A percentile compares a stretch with the other conserved stretches of the same genome.
phyloP scores from a whole-genome alignment of 1,140 invertebrate species.

The Dendroctonus ponderosae region DNA sequence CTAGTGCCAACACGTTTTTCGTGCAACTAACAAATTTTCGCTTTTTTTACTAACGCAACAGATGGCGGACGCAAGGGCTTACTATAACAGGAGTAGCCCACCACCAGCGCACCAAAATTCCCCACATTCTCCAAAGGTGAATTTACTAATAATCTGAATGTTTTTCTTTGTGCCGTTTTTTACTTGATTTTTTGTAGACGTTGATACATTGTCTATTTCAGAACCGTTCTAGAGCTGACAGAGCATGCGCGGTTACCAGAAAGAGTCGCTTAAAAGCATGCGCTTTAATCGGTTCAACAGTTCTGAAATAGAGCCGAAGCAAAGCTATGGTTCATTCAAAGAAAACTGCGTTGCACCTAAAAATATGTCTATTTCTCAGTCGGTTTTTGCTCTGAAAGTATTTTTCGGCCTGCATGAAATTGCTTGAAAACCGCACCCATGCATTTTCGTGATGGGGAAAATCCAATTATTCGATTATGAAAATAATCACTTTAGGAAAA shows the following conservation, averaged over 20 bases:
- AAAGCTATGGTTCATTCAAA: no score
- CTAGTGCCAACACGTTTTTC: constrained; percentile 3
- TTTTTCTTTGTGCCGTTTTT: constrained; percentile 9
- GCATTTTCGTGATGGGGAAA: no score
- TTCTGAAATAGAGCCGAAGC: no score
- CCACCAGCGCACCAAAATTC: constrained; percentile 80
- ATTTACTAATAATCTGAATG: constrained; percentile 7
- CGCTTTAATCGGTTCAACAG: no score
- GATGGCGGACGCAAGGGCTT: constrained; percentile 53
- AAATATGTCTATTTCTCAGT: no score
- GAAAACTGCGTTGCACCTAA: no score
- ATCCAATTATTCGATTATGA: no score
- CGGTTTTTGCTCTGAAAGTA: no score
- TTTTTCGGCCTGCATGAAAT: no score
- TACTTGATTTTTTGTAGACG: background rate
- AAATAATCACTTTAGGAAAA: no score
- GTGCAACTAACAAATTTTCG: constrained; percentile 29
- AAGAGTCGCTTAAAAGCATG: background rate
- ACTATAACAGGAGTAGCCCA: constrained; percentile 58
- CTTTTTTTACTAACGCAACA: constrained; percentile 47
- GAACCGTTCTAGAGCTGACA: background rate
- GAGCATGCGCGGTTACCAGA: background rate
- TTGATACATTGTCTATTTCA: background rate
- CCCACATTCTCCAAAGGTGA: constrained; percentile 69
- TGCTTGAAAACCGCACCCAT: no score